phyloP scores from a whole-genome alignment of 2,113 vertebrate species.

The Cebus imitator region DNA sequence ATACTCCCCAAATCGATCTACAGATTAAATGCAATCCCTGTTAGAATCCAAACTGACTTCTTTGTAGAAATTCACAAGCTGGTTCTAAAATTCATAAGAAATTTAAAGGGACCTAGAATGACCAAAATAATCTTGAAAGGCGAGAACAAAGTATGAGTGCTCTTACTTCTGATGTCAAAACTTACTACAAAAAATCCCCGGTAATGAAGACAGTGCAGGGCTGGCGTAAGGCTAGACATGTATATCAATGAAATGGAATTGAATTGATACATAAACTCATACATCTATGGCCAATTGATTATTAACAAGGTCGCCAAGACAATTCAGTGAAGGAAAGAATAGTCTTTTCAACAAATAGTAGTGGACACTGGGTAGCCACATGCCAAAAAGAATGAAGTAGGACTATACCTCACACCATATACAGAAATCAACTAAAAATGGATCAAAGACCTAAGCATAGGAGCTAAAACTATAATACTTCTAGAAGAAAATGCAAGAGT shows the following conservation, averaged over 20 bases:
- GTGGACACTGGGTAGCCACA: not conserved
- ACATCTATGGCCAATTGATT: not conserved
- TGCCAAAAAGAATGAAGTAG: not conserved
- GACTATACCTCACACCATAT: not conserved
- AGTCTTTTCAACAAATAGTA: not conserved
- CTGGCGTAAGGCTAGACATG: not conserved
- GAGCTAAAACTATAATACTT: not conserved
- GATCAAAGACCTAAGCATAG: not conserved
- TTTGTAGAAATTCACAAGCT: not conserved
- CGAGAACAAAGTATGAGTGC: not conserved
- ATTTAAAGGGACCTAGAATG: not conserved
- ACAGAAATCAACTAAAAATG: not conserved
- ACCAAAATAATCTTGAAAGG: not conserved
- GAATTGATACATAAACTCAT: not conserved
- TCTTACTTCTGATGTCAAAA: not conserved
- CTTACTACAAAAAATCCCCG: not conserved
- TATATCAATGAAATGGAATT: not conserved
- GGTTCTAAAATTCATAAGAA: not conserved
- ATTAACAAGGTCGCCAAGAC: not conserved
- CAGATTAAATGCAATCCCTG: not conserved
- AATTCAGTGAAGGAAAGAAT: not conserved
- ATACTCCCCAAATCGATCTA: not conserved
- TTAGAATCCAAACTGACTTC: not conserved
- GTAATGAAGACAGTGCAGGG: not conserved
- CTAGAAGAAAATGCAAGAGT: not conserved